phyloP scores from a whole-genome alignment of 2,888 invertebrate species.

The Embidobia sp. region DNA sequence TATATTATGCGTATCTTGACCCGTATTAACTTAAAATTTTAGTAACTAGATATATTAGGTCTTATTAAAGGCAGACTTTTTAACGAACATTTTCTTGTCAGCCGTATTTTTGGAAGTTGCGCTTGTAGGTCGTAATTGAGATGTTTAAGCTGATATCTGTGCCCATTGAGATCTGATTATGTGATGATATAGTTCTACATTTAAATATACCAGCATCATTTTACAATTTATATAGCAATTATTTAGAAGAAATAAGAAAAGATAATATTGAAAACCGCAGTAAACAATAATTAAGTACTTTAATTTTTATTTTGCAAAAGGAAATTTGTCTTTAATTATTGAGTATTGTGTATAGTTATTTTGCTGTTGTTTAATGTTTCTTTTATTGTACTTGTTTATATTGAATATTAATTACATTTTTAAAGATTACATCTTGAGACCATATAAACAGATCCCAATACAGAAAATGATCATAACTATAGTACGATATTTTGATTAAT shows the following conservation, averaged over 20 bases:
- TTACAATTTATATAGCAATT: too few relatives aligned
- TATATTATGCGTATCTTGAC: slow-evolving; percentile 42
- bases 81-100: slow-evolving; percentile 25
- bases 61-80: slow-evolving; percentile 38
- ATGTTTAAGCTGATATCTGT: slow-evolving; percentile 32
- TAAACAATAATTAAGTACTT: too few relatives aligned
- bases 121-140: slow-evolving; percentile 27
- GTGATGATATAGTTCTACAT: too few relatives aligned
- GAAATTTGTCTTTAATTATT: too few relatives aligned
- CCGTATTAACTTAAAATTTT: slow-evolving; percentile 35
- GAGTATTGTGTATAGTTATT: too few relatives aligned
- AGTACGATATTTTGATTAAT: slow-evolving; percentile 4
- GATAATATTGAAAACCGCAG: too few relatives aligned
- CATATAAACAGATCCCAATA: slow-evolving; percentile 30
- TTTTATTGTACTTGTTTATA: too few relatives aligned
- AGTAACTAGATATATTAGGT: slow-evolving; percentile 25
- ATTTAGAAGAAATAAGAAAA: too few relatives aligned
- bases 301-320: too few relatives aligned
- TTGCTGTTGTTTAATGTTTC: too few relatives aligned
- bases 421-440: not conserved
- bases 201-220: too few relatives aligned
- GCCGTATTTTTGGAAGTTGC: slow-evolving; percentile 15
- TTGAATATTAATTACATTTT: not conserved
- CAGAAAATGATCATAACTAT: slow-evolving; percentile 46
- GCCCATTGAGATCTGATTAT: slow-evolving; percentile 26